Conservation (phyloP, 1,140 invertebrate species). For the Melitaea cinxia region DNA sequence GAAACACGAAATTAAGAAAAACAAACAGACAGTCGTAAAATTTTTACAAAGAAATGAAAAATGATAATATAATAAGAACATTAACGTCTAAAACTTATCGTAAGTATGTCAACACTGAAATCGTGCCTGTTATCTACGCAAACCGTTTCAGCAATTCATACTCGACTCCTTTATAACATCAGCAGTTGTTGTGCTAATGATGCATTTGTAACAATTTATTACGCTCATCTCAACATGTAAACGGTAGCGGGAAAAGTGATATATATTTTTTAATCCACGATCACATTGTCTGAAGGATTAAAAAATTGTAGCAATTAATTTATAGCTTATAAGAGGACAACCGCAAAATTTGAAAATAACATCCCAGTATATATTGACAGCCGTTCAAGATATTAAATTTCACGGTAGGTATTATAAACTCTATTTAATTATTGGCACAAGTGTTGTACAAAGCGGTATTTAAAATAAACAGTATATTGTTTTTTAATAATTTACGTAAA, state of each 20-base stretch:
- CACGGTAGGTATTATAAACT: not conserved
- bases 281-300: too few relatives aligned
- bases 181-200: conserved; percentile 36
- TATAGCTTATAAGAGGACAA: too few relatives aligned
- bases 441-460: not conserved
- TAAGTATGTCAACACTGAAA: conserved; percentile 27
- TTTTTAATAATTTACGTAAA: conserved; percentile 5
- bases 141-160: conserved; percentile 30
- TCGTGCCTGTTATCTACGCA: conserved; percentile 25
- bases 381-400: not conserved
- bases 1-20: too few relatives aligned
- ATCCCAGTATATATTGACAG: not conserved
- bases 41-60: not conserved
- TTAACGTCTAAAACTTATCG: conserved; percentile 16
- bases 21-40: too few relatives aligned
- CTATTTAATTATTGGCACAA: not conserved
- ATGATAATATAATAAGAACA: conserved; percentile 8
- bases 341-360: too few relatives aligned
- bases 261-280: conserved; percentile 6
- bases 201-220: conserved; percentile 36
- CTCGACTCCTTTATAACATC: conserved; percentile 25
- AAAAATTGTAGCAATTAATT: too few relatives aligned
- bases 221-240: conserved; percentile 13
- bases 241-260: conserved; percentile 24
- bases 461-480: conserved; percentile 6